These are phyloP conservation scores for Nasonovia ribisnigri DNA, from an alignment of 2,888 invertebrate species.

Conservation along the genomic window DNA sequence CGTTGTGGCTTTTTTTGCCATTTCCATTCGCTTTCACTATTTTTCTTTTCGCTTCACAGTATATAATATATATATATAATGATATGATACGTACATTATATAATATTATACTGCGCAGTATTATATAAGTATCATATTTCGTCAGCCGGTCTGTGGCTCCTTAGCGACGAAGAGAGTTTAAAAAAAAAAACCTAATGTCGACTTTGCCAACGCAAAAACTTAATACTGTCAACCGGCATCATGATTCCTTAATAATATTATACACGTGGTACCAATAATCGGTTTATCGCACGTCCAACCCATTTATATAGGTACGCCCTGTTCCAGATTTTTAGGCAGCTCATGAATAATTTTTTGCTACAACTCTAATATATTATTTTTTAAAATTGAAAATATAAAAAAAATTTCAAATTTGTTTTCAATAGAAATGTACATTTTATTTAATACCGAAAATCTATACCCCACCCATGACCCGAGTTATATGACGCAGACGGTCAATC, in stretches of 20 bases:
- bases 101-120: background rate
- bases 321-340: background rate
- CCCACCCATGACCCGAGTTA: too few relatives aligned
- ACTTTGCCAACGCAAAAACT: conserved; percentile 19
- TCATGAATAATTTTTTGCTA: background rate
- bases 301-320: background rate
- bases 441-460: too few relatives aligned
- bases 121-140: background rate
- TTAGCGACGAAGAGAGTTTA: background rate
- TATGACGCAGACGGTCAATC: too few relatives aligned
- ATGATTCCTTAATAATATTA: background rate
- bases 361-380: background rate
- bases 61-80: background rate
- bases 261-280: background rate
- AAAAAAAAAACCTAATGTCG: background rate
- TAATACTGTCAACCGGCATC: conserved; percentile 9
- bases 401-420: too few relatives aligned
- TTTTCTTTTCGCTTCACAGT: background rate
- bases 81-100: background rate
- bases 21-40: conserved; percentile 4
- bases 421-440: too few relatives aligned
- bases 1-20: background rate
- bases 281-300: background rate
- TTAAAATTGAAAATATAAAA: too few relatives aligned
- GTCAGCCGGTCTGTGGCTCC: background rate